These are phyloP conservation scores for Axea sp. DNA, from an alignment of 2,888 invertebrate species.

Conservation along the genomic window DNA sequence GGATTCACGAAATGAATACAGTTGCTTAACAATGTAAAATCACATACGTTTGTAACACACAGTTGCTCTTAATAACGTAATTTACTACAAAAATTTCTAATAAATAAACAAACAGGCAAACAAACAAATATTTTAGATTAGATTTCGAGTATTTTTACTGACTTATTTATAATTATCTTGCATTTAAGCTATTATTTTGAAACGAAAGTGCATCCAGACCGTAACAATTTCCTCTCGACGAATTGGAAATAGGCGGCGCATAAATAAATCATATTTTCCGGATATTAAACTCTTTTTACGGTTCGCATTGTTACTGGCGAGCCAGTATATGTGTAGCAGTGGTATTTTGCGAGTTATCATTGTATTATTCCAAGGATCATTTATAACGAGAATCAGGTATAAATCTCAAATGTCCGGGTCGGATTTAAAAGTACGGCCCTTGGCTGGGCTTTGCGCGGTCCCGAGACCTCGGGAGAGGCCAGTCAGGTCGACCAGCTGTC, in stretches of 20 bases:
- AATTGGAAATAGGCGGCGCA: conserved; percentile 51
- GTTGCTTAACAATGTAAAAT: no score
- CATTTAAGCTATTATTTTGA: conserved; percentile 3
- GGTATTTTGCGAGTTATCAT: conserved; percentile 58
- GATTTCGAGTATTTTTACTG: no score
- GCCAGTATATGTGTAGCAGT: conserved; percentile 41
- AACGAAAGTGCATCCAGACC: conserved; percentile 17
- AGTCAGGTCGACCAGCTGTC: conserved; percentile 68
- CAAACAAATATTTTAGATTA: no score
- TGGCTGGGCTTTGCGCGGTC: conserved; percentile 51
- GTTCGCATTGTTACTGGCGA: conserved; percentile 37
- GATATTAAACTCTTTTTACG: conserved; percentile 54
- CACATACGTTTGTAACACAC: no score
- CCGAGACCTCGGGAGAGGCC: conserved; percentile 51
- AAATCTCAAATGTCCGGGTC: conserved; percentile 62
- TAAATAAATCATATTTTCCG: conserved; percentile 59
- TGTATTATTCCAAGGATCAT: conserved; percentile 58
- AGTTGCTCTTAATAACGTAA: no score
- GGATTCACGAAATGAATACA: no score
- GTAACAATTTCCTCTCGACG: conserved; percentile 47
- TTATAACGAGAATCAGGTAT: conserved; percentile 63
- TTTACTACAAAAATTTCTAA: no score
- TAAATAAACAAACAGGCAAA: no score
- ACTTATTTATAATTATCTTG: conserved; percentile 21
- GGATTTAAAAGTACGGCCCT: conserved; percentile 66